These are phyloP conservation scores for Sebastes fasciatus DNA, from an alignment of 2,113 vertebrate genomes.

Conservation along the genomic window DNA sequence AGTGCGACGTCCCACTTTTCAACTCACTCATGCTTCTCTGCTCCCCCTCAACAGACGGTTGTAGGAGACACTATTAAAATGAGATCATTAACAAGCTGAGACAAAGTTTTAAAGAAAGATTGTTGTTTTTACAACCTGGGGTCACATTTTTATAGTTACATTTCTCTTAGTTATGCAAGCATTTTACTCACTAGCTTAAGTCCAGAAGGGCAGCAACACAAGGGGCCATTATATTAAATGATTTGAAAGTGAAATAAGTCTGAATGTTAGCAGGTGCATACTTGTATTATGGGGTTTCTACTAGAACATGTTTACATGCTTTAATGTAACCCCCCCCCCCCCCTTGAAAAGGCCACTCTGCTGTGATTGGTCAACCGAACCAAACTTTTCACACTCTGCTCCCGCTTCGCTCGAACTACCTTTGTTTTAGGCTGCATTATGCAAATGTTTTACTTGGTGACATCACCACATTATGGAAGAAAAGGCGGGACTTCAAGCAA, in stretches of 20 bases:
- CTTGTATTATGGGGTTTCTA: too few relatives aligned
- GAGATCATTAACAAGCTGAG: not conserved
- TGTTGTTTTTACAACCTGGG: slow-evolving; percentile 10
- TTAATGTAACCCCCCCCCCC: too few relatives aligned
- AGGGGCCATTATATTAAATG: not conserved
- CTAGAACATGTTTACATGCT: too few relatives aligned
- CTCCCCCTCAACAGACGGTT: not conserved
- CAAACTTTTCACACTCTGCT: too few relatives aligned
- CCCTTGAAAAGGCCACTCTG: too few relatives aligned
- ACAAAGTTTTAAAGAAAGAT: slow-evolving; percentile 5
- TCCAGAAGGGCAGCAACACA: not conserved
- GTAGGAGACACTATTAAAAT: not conserved
- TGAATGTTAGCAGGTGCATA: not conserved
- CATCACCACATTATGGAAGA: too few relatives aligned
- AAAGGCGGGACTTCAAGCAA: too few relatives aligned
- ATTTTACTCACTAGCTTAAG: slow-evolving; percentile 4
- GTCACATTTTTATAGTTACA: not conserved
- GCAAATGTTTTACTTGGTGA: too few relatives aligned
- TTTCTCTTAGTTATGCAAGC: not conserved
- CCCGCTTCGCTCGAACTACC: too few relatives aligned
- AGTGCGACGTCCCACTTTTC: not conserved
- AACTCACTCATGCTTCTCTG: not conserved
- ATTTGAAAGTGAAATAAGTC: not conserved
- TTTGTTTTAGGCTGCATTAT: too few relatives aligned
- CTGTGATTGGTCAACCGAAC: too few relatives aligned